Base-by-base conservation (phyloP, 1,140 invertebrate genomes). In the Chymomyza costata region DNA sequence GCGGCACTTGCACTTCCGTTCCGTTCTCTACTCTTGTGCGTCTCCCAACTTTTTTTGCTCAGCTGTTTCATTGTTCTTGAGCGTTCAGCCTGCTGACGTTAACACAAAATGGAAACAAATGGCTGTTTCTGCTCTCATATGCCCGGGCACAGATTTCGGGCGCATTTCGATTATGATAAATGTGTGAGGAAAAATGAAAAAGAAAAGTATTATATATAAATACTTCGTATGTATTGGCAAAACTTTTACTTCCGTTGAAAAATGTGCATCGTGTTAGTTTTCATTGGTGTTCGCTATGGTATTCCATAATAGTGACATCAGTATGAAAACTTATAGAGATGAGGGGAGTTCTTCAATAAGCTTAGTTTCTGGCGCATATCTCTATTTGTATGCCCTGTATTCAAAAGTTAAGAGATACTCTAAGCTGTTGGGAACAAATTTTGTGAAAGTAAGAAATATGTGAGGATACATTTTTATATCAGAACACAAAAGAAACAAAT, bases 31-130 rank as follows among this genome's bases (percentile, higher is more conserved):
- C 66, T 78, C 70, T 56, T 54, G 57, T 70, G 65, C 54, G 59
- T 66, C 43, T 37, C 53, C 65, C 59, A 67, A 73, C 64, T 73
- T 73, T 74, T 53, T 64, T 69, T 50, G 30, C 39, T 53, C 48
- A 19, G 37, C 41, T 38, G 34, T 51, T 50, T 35, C 41, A 66
- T 76, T 78, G 66, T 70, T 78, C 66, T 66, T 66, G 51, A 41
- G 71, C 51, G 51, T 47, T 80, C 62, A 53, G 61, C 58, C 73
- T 78, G 71, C 71, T 78, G 71, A 78, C 67, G 71, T 67, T 80
- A 62, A 76, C 71, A 71, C 63, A 78, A 78, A 78, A 78, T 78
- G 73, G 71, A 80, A 78, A 78, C 71, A 78, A 78, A 78, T 78
- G 71, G 66, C 61, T 65, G 54, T 50, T 65, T 51, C 40, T 48